phyloP scores from a whole-genome alignment of 1,140 invertebrate species.

The Drosophila grimshawi region DNA sequence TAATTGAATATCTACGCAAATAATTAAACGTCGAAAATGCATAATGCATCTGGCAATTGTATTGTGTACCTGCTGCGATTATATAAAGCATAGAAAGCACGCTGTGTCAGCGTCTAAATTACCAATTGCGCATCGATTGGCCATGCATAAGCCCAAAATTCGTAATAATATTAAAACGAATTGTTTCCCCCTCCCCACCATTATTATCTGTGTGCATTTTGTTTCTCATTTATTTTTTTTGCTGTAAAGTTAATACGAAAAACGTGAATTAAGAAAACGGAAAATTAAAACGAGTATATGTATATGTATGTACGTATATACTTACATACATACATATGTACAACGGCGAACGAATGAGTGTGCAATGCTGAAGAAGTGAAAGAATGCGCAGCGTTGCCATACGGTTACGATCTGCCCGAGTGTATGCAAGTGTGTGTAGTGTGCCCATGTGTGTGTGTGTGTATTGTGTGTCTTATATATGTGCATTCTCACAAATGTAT shows the following conservation, averaged over 20 bases:
- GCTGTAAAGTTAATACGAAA: constrained; percentile 62
- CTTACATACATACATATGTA: constrained; percentile 54
- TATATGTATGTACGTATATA: constrained; percentile 21
- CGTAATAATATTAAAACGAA: constrained; percentile 24
- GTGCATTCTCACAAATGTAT: constrained; percentile 42
- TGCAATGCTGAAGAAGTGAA: constrained; percentile 74
- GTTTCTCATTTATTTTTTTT: constrained; percentile 31
- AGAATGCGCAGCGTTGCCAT: constrained; percentile 76
- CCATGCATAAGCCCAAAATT: constrained; percentile 22
- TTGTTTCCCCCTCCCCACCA: constrained; percentile 25
- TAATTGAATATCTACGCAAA: constrained; percentile 47
- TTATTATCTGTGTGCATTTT: constrained; percentile 29
- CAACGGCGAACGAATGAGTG: constrained; percentile 71
- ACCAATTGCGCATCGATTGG: constrained; percentile 76
- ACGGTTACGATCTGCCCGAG: constrained; percentile 34
- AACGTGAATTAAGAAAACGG: constrained; percentile 57
- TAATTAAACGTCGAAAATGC: constrained; percentile 36
- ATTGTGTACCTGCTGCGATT: constrained; percentile 51
- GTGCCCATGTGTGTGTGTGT: background rate
- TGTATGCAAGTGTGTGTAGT: constrained; percentile 24
- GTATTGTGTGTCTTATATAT: constrained; percentile 25
- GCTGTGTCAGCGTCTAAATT: constrained; percentile 48
- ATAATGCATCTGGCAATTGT: constrained; percentile 28
- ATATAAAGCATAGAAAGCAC: constrained; percentile 73
- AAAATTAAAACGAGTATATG: constrained; percentile 50